Conservation (phyloP, 2,113 vertebrate species). For the Lutjanus erythropterus region DNA sequence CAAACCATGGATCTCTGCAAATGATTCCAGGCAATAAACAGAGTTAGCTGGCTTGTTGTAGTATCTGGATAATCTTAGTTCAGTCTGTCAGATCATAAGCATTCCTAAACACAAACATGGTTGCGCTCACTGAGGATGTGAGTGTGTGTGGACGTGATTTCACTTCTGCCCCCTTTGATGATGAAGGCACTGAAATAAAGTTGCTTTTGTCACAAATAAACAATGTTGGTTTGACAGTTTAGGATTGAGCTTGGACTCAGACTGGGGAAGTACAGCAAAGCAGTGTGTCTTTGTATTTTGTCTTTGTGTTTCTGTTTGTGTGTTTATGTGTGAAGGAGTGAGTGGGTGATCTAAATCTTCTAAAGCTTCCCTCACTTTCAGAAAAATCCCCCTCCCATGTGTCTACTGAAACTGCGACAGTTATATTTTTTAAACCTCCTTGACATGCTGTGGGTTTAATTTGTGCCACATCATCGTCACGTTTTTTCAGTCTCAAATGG, state of each 20-base stretch:
- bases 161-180: constrained; percentile 6
- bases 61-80: constrained; percentile 12
- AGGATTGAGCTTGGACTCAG: background rate
- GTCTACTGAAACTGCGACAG: background rate
- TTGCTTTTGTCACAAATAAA: constrained; percentile 15
- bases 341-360: background rate
- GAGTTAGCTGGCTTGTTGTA: background rate
- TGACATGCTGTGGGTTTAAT: background rate
- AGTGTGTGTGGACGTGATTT: constrained; percentile 1
- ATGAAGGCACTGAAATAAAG: constrained; percentile 3
- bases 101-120: constrained; percentile 36
- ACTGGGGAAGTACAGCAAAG: constrained; percentile 27
- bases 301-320: constrained; percentile 6
- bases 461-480: background rate
- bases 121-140: constrained; percentile 17
- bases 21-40: constrained; percentile 11
- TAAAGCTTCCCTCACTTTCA: background rate
- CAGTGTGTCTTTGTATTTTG: no score
- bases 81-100: background rate
- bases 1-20: constrained; percentile 18
- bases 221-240: constrained; percentile 17
- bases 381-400: background rate
- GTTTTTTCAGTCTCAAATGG: background rate
- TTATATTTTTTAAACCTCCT: background rate
- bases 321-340: background rate